A percentile compares a stretch with the other conserved stretches of the same genome.
Conservation (phyloP, 2,888 invertebrate genomes). For the Ornithoptera alexandrae region DNA sequence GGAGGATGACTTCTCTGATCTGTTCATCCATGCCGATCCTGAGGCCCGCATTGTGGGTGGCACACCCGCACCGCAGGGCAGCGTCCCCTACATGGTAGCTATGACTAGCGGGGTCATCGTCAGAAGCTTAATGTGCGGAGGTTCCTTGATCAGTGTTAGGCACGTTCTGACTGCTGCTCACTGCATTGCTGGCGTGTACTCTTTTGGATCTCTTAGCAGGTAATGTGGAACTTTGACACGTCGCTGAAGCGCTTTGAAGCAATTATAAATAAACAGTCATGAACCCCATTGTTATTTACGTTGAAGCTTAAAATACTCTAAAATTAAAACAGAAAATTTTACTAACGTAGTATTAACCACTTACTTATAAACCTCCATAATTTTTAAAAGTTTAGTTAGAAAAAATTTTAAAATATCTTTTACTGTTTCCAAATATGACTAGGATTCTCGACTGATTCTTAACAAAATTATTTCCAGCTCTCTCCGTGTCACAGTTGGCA, state of each 20-base stretch:
- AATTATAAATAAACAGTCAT: no score
- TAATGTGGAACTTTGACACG: background rate
- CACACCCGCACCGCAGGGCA: conserved; percentile 31
- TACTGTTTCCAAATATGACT: no score
- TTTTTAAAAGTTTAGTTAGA: no score
- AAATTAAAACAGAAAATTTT: no score
- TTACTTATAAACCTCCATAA: no score
- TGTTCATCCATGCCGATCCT: conserved; percentile 50
- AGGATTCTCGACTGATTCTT: no score
- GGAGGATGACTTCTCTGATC: conserved; percentile 45
- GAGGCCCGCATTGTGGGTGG: conserved; percentile 44
- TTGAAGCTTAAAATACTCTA: no score
- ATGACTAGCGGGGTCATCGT: conserved; percentile 44
- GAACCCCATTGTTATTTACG: no score
- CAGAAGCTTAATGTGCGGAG: conserved; percentile 52
- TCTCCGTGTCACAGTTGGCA: conserved; percentile 51
- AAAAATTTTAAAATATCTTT: no score
- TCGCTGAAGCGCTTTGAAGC: no score
- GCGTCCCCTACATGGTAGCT: conserved; percentile 49
- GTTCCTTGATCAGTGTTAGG: conserved; percentile 45
- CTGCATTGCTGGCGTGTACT: conserved; percentile 45
- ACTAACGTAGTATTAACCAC: no score
- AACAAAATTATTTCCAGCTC: conserved; percentile 37
- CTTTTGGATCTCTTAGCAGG: conserved; percentile 34
- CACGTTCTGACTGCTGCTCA: conserved; percentile 59